Conservation (phyloP, 2,888 invertebrate genomes). For the Colletes collaris region DNA sequence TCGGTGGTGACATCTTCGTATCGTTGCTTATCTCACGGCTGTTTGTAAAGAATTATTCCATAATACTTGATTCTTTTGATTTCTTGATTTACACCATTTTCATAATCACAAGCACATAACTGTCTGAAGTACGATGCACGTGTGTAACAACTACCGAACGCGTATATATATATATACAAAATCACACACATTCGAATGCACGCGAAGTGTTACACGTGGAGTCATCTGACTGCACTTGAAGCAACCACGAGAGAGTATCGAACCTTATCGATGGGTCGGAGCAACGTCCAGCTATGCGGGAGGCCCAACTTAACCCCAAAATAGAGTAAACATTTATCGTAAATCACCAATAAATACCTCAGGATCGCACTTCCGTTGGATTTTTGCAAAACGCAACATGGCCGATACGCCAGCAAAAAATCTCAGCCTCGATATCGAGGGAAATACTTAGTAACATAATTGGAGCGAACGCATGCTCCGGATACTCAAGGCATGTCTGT, state of each 20-base stretch:
- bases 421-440: background rate
- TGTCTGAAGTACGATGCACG: too few relatives aligned
- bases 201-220: conserved; percentile 33
- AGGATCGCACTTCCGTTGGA: background rate
- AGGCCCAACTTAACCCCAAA: conserved; percentile 69
- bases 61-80: too few relatives aligned
- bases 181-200: background rate
- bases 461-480: conserved; percentile 58
- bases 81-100: too few relatives aligned
- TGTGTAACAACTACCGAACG: too few relatives aligned
- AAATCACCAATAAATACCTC: background rate
- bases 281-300: conserved; percentile 60
- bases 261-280: conserved; percentile 60
- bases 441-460: conserved; percentile 54
- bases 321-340: conserved; percentile 64
- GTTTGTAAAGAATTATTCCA: too few relatives aligned
- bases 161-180: too few relatives aligned
- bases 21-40: too few relatives aligned
- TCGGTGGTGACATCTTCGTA: too few relatives aligned
- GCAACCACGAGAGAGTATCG: conserved; percentile 30
- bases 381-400: background rate
- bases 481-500: conserved; percentile 26
- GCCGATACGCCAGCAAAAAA: background rate
- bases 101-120: too few relatives aligned
- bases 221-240: conserved; percentile 57